Evolutionary conservation across 2,113 vertebrate species (phyloP), one percentile per base, ranked within the genome.

Genomic region (Raja brachyura): DNA sequence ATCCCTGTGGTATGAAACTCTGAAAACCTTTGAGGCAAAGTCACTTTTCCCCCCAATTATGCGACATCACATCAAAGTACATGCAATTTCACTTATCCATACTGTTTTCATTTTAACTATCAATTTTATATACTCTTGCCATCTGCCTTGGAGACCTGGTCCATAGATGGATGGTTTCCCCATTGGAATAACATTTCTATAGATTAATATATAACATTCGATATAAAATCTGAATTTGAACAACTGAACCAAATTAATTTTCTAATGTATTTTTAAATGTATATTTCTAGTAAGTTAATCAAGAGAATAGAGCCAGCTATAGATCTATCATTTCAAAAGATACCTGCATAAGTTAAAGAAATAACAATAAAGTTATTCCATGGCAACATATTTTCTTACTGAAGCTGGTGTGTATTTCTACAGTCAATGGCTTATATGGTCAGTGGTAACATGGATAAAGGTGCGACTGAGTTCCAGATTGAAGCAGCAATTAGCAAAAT

Each of bases 381-480:
- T 83, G 48, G 0, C 48, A 83, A 54, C 48, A 83, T 83, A 10
- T 22, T 83, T 83, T 39, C 78, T 81, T 83, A 83, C 79, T 83
- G 22, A 83, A 56, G 48, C 48, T 83, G 33, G 54, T 56, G 79
- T 83, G 48, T 83, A 83, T 83, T 83, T 39, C 39, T 63, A 6
- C 48, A 61, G 73, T 83, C 54, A 0, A 31, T 93, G 93, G 93
- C 93, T 48, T 86, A 54, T 9, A 7, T 5, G 39, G 31, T 73
- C 25, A 94, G 54, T 18, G 88, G 68, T 39, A 74, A 90, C 75
- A 39, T 92, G 90, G 92, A 78, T 86, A 25, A 4, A 56, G n/a
- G 93, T 33, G 73, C 74, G 66, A 25, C 86, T 6, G 93, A 70
- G 16, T 93, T 94, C 93, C 93, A 94, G 78, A 70, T 75, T 7